phyloP scores from a whole-genome alignment of 53 echinoderm and acorn worm species.

The Arbacia lixula region DNA sequence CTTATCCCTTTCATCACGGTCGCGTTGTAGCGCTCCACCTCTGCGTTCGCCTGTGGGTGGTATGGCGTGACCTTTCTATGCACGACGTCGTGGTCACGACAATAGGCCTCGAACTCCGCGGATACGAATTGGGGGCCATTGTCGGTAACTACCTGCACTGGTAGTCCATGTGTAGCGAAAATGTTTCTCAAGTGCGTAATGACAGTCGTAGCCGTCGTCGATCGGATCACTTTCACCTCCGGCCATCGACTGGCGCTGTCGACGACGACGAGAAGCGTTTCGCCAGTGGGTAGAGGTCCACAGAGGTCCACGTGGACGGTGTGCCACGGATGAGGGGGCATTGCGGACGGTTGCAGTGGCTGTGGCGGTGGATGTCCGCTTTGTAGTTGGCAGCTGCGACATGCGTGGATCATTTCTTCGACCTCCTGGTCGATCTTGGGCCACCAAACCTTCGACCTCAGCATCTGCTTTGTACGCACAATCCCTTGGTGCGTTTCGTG shows the following conservation, averaged over 20 bases:
- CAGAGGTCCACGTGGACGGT: constrained; percentile 13
- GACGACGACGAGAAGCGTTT: constrained; percentile 9
- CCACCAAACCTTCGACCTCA: neutral
- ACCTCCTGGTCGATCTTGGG: constrained; percentile 2
- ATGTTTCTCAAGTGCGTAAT: neutral
- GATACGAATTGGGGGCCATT: constrained; percentile 63
- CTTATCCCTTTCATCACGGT: constrained; percentile 56
- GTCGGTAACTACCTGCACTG: constrained; percentile 38
- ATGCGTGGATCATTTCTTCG: constrained; percentile 16
- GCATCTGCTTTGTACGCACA: neutral
- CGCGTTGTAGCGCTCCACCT: constrained; percentile 61
- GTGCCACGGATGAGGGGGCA: constrained; percentile 36
- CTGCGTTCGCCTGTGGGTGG: constrained; percentile 60
- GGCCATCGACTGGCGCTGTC: constrained; percentile 26
- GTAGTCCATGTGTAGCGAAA: constrained; percentile 29
- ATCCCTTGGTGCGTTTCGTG: constrained; percentile 38
- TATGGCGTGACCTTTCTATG: constrained; percentile 57
- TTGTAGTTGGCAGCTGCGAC: constrained; percentile 54
- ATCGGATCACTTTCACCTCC: neutral
- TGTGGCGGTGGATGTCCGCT: constrained; percentile 22
- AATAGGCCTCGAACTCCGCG: neutral
- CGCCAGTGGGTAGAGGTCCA: too few species aligned
- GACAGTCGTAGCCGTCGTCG: neutral
- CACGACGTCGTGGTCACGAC: constrained; percentile 16
- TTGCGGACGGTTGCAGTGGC: constrained; percentile 32